phyloP scores from a whole-genome alignment of 2,113 vertebrate genomes.

The Tautogolabrus adspersus region DNA sequence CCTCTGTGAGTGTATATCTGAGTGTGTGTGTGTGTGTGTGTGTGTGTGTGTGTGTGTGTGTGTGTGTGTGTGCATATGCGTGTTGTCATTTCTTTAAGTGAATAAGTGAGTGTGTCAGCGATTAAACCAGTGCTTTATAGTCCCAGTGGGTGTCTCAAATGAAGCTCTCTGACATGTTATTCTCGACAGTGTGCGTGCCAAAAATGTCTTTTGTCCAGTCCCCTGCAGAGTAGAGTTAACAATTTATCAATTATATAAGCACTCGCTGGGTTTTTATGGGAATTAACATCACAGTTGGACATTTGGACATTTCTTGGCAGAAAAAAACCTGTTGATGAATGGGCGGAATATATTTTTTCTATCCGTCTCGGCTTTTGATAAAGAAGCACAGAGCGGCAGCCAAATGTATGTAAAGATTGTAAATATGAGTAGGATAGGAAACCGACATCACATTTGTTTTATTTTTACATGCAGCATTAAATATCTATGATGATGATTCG shows the following conservation, averaged over 20 bases:
- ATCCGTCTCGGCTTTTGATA: slow-evolving; percentile 13
- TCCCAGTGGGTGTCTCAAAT: slow-evolving; percentile 61
- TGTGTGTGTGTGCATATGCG: not conserved
- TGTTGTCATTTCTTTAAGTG: slow-evolving; percentile 5
- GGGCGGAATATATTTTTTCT: slow-evolving; percentile 3
- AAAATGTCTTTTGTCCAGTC: slow-evolving; percentile 49
- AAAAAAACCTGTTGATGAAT: slow-evolving; percentile 59
- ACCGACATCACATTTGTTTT: not conserved
- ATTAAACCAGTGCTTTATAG: slow-evolving; percentile 59
- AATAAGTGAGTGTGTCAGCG: slow-evolving; percentile 23
- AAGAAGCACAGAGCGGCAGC: slow-evolving; percentile 13
- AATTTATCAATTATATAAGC: slow-evolving; percentile 64
- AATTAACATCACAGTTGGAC: slow-evolving; percentile 66
- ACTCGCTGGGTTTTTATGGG: slow-evolving; percentile 40
- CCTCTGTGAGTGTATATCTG: not conserved
- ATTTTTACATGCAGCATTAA: not conserved
- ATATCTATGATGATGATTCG: not conserved
- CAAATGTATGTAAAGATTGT: slow-evolving; percentile 18
- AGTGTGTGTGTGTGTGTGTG: not conserved
- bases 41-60: slow-evolving; percentile 1
- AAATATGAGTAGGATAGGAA: not conserved
- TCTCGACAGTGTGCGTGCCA: slow-evolving; percentile 24
- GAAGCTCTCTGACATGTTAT: slow-evolving; percentile 61
- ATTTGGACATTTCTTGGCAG: slow-evolving; percentile 44
- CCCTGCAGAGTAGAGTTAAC: slow-evolving; percentile 53